A percentile compares a stretch with the other conserved stretches of the same genome.
These are phyloP conservation scores for Trissolcus brochymenae DNA, from an alignment of 2,888 invertebrate species.

Conservation along the genomic window DNA sequence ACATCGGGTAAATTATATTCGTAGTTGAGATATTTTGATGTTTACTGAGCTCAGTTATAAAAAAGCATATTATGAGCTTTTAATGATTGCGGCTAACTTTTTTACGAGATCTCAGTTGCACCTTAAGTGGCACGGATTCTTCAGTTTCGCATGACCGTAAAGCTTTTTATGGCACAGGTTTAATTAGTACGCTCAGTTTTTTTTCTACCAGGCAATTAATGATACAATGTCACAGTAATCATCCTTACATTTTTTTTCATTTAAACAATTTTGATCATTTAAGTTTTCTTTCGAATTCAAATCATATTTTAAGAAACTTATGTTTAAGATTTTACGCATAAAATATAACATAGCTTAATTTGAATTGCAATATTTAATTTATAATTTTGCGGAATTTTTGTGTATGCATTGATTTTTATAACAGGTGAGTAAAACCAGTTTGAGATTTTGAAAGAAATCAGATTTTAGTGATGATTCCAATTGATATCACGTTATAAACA, in stretches of 20 bases:
- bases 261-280: too few species aligned
- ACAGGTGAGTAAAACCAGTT: too few species aligned
- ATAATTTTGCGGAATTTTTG: too few species aligned
- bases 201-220: slow-evolving; percentile 42
- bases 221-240: slow-evolving; percentile 24
- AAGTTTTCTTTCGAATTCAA: too few species aligned
- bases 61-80: slow-evolving; percentile 43
- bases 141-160: slow-evolving; percentile 30
- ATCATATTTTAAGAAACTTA: too few species aligned
- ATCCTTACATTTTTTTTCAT: too few species aligned
- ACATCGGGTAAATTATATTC: slow-evolving; percentile 23
- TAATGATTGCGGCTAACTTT: slow-evolving; percentile 40
- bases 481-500: too few species aligned
- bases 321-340: too few species aligned
- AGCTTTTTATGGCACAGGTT: slow-evolving; percentile 30
- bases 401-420: too few species aligned
- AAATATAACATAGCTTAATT: too few species aligned
- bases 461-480: not conserved
- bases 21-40: slow-evolving; percentile 26
- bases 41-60: slow-evolving; percentile 34
- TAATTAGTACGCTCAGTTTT: slow-evolving; percentile 33
- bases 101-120: slow-evolving; percentile 42
- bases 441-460: too few species aligned
- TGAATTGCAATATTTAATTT: too few species aligned
- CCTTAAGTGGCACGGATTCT: slow-evolving; percentile 22